Percentiles rank a stretch among this genome's conserved stretches.
These are phyloP conservation scores for Pyrrhosoma nymphula DNA, from an alignment of 2,888 invertebrate genomes.

Conservation along the genomic window DNA sequence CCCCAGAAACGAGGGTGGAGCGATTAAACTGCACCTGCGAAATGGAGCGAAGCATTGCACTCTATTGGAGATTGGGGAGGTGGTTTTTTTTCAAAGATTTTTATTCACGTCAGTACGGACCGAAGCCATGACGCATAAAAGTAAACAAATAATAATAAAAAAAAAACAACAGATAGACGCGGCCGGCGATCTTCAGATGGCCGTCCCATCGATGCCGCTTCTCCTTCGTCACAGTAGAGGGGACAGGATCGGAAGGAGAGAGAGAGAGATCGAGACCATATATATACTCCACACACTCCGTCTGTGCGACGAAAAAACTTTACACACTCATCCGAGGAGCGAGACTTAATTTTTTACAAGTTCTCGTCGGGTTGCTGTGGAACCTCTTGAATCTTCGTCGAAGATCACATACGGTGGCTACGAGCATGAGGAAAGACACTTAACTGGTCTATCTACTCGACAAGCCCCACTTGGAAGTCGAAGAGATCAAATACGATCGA, in stretches of 20 bases:
- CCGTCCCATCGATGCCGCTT: background rate
- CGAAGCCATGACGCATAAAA: background rate
- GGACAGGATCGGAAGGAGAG: background rate
- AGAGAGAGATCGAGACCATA: background rate
- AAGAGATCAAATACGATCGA: background rate
- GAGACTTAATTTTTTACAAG: background rate
- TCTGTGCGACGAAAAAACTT: background rate
- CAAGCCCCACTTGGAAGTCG: background rate
- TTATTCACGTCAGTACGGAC: too few relatives aligned
- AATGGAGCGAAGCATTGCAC: background rate
- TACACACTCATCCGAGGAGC: background rate
- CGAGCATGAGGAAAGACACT: background rate
- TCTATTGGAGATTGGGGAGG: too few relatives aligned
- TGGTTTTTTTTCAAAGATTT: too few relatives aligned
- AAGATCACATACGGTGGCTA: background rate
- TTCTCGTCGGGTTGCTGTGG: background rate
- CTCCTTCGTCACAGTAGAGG: background rate
- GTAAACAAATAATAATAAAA: background rate
- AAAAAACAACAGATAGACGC: background rate
- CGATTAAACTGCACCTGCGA: background rate
- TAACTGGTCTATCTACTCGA: background rate
- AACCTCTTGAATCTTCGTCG: background rate
- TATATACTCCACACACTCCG: background rate
- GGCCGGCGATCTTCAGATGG: constrained; percentile 10
- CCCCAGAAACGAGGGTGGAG: background rate